Evolutionary conservation across 2,797 vertebrate species (phyloP).

Genomic region (Danio albolineatus): DNA sequence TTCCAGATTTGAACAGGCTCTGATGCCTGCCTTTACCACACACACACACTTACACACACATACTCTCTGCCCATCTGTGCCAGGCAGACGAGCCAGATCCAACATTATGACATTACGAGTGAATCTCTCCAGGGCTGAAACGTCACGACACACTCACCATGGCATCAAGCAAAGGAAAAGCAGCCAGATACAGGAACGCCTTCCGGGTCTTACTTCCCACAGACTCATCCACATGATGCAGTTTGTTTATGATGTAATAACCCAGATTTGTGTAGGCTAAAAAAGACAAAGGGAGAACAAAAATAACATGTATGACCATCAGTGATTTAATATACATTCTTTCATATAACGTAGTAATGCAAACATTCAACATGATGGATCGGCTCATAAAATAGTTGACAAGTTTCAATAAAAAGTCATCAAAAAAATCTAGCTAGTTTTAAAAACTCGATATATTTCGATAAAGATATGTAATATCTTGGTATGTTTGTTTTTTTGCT

Average conservation of each 20-base stretch:
- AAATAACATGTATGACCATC: neutral
- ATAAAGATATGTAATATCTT: too few species aligned
- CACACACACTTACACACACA: neutral
- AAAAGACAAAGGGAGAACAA: neutral
- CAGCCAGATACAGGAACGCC: constrained; percentile 96
- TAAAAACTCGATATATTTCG: too few species aligned
- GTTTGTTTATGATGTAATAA: constrained; percentile 99
- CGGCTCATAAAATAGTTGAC: neutral
- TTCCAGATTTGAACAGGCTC: constrained; percentile 26
- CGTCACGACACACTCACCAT: constrained; percentile 85
- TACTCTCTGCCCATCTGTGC: constrained; percentile 50
- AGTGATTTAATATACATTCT: neutral
- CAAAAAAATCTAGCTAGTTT: neutral
- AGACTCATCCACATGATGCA: constrained; percentile 97
- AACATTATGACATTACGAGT: constrained; percentile 3
- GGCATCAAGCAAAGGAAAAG: constrained; percentile 96
- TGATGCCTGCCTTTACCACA: constrained; percentile 1
- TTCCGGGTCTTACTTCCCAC: constrained; percentile 95
- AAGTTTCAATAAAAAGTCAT: neutral
- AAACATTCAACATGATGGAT: neutral
- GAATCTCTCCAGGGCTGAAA: constrained; percentile 3
- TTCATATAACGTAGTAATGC: too few species aligned
- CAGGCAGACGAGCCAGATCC: constrained; percentile 21
- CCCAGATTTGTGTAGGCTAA: constrained; percentile 96
- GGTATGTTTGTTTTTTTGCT: too few species aligned